Base-by-base conservation (phyloP, 2,797 vertebrate species). In the Enteromius unitaeniatus region DNA sequence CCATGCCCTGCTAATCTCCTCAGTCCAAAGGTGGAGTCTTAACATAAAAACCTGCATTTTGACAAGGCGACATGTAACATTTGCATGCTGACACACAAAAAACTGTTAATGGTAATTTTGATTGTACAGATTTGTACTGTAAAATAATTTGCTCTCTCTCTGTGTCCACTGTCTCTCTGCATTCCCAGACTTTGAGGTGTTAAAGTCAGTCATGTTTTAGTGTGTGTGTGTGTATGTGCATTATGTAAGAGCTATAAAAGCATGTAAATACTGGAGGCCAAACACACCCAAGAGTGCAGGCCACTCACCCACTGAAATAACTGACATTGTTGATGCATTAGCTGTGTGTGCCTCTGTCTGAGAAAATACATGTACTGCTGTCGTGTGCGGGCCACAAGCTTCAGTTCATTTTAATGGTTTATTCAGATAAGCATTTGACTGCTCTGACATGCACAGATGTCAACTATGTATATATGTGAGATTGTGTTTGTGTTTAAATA, bases 271-370 rank as follows among this genome's bases (percentile, higher is more conserved):
- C 75, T 34, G 42, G 28, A 74, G 37, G 55, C 49, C 70, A 82
- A 85, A 85, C 81, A 72, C 26, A 65, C 37, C 73, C 78, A 70
- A 73, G 70, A 85, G 80, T 65, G 77, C 68, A 64, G 60, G 64
- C 74, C 74, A 73, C 81, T 86, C 88, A 86, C 84, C 84, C 84
- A 79, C 88, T 86, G 82, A 88, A 84, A 88, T 88, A 88, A 81
- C 69, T 87, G 78, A 84, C 87, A 87, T 88, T 87, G 86, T 86
- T 87, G 82, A 83, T 86, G 82, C 84, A 84, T 86, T 86, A 83
- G 76, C 31, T 69, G 49, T 75, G 68, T 81, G 70, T 45, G 40
- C 69, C 53, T 79, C 42, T 83, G 58, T 74, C 3, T 72, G 60
- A 45, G 51, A 67, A 31, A 75, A 23, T 69, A 51, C 65, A 55